Base-by-base conservation (phyloP, 1,140 invertebrate species). In the Sycophaga agraensis region DNA sequence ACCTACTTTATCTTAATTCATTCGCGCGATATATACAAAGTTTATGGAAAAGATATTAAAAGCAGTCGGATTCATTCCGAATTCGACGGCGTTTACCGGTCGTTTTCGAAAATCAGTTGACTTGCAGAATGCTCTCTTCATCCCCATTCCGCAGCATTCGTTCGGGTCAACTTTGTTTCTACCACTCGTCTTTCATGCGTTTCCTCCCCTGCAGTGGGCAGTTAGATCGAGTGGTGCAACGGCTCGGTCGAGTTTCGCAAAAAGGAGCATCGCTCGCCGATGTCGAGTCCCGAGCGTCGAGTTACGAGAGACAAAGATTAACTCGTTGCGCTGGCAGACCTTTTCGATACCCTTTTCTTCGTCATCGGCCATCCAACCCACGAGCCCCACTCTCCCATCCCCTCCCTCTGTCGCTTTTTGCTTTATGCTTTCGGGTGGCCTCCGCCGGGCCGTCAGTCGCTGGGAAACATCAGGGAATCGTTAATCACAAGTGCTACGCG, bases 251-350 rank as follows among this genome's bases (percentile, higher is more conserved):
- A n/a, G n/a, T 16, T 4, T 4, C 39, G n/a, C 6, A 40, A 40
- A 7, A 40, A 40, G 7, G 4, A n/a, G 4, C n/a, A 16, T 40
- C 39, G n/a, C 39, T 40, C 4, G 5, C 11, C 31, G 14, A 40
- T 40, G n/a, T 4, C 7, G 4, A 6, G 45, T 3, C 12, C n/a
- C 39, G 26, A 43, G 5, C 37, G 37, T 55, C 39, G 53, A 28
- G 53, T 55, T 55, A 55, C 39, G 9, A 50, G 64, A 66, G 64
- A 69, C 64, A 68, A 68, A 66, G 66, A 70, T 70, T 71, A 66
- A 69, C 61, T 64, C 55, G 49, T 34, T 28, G 26, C 19, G 50
- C 37, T n/a, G n/a, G n/a, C n/a, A n/a, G 31, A 35, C 40, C 66
- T 59, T 62, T 65, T 54, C 16, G 9, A 39, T 39, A 6, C 48